phyloP scores from a whole-genome alignment of 2,888 invertebrate genomes.

The Heliconius aoede region DNA sequence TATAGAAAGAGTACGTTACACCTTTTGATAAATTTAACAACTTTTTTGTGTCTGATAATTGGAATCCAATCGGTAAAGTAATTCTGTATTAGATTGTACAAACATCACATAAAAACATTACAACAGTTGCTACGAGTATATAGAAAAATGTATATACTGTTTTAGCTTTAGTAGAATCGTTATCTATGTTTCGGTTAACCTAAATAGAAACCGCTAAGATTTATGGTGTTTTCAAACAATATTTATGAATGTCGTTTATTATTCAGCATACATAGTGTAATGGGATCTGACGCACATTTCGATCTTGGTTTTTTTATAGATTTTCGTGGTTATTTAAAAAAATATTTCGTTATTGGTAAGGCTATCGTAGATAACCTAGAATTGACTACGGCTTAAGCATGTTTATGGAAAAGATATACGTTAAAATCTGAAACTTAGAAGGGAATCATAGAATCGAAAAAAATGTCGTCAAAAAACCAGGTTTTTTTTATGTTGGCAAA shows the following conservation, averaged over 20 bases:
- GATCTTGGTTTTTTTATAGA: background rate
- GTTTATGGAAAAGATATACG: background rate
- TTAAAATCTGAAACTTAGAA: no score
- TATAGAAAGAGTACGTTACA: no score
- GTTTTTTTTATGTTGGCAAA: no score
- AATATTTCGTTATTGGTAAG: background rate
- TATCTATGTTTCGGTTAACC: slow-evolving; percentile 19
- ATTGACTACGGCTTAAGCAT: no score
- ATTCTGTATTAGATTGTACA: background rate
- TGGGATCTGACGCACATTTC: slow-evolving; percentile 19
- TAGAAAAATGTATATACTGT: background rate
- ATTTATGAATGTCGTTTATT: slow-evolving; percentile 29
- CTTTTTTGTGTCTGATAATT: no score
- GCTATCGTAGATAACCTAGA: background rate
- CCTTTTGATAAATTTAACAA: no score
- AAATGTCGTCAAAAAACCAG: no score
- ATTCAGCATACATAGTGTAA: slow-evolving; percentile 20
- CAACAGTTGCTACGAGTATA: background rate
- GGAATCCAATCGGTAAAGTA: no score
- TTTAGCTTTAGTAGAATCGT: background rate
- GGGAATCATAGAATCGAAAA: no score
- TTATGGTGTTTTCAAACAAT: slow-evolving; percentile 21
- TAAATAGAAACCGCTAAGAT: slow-evolving; percentile 23
- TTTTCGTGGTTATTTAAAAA: background rate
- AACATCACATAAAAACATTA: background rate